Base-by-base conservation (phyloP, 2,888 invertebrate genomes). In the Danaus chrysippus region DNA sequence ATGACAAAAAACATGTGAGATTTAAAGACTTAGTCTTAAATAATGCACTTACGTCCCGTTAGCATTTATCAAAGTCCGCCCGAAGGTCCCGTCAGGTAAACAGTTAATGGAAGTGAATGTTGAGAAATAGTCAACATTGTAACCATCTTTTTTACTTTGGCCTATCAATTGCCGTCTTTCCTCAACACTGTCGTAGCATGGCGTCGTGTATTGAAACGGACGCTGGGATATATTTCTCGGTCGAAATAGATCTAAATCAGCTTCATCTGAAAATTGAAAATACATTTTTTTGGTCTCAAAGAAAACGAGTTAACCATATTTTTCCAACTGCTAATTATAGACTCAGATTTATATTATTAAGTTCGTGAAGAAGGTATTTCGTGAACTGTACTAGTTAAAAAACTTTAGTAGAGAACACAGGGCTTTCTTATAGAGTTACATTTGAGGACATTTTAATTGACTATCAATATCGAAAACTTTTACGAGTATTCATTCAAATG, bases 1-100 rank as follows among this genome's bases (percentile, higher is more conserved):
- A n/a, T n/a, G n/a, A n/a, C n/a, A n/a, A n/a, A n/a, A n/a, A n/a
- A n/a, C n/a, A n/a, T n/a, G n/a, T n/a, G n/a, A n/a, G n/a, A n/a
- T n/a, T n/a, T n/a, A n/a, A n/a, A n/a, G n/a, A n/a, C 1, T 23
- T 23, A 23, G 3, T 23, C 8, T 34, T 34, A 6, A 6, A 3
- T 34, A 13, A 12, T 9, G 8, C 6, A 82, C 86, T 74, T 65
- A 91, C 88, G 79, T 77, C 56, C 82, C 82, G 68, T 78, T 81
- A 0, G 67, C 68, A 1, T 74, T 79, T 1, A 62, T 62, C 1
- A 69, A 67, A 0, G 79, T 75, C 56, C 83, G 75, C 0, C 83
- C 86, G 52, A 71, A 85, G 0, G 82, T 86, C 0, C 88, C 88
- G 70, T 91, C 91, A 0, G 88, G 87, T 54, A 83, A 68, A 58